phyloP scores from a whole-genome alignment of 2,888 invertebrate species.

The Drosophila cognata region DNA sequence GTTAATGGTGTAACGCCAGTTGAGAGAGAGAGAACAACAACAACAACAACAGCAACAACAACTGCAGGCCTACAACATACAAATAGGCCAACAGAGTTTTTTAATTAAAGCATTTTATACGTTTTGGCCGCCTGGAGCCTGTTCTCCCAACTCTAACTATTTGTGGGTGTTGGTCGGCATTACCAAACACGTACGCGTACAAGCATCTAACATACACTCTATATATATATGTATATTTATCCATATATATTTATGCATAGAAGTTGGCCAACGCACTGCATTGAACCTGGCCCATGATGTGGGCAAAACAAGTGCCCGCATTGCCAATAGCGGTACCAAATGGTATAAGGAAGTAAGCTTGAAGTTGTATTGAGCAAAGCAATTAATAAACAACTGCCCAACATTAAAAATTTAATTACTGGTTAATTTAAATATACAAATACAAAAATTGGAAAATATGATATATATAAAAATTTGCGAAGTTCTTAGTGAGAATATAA shows the following conservation, averaged over 20 bases:
- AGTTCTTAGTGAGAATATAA: background rate
- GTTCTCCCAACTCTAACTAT: slow-evolving; percentile 44
- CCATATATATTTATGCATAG: slow-evolving; percentile 12
- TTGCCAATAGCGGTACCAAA: slow-evolving; percentile 6
- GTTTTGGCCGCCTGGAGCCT: slow-evolving; percentile 24
- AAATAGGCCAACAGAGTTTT: slow-evolving; percentile 76
- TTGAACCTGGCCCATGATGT: slow-evolving; percentile 35
- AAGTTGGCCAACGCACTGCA: slow-evolving; percentile 54
- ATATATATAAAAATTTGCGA: background rate
- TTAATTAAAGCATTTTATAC: slow-evolving; percentile 78
- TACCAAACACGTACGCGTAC: slow-evolving; percentile 37
- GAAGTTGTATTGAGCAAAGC: background rate
- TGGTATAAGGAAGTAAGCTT: background rate
- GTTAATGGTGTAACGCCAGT: slow-evolving; percentile 71
- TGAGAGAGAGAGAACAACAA: slow-evolving; percentile 21
- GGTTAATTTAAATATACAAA: background rate
- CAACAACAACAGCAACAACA: slow-evolving; percentile 9
- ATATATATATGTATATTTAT: background rate
- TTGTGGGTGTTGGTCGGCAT: slow-evolving; percentile 59
- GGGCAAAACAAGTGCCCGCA: slow-evolving; percentile 44
- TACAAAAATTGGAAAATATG: background rate
- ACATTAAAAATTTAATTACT: background rate
- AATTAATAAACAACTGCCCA: background rate
- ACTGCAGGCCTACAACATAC: slow-evolving; percentile 28
- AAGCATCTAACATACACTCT: slow-evolving; percentile 14